Evolutionary conservation across 2,797 vertebrate species (phyloP), one percentile per base, ranked within the genome.

Genomic region (Oreochromis mossambicus): DNA sequence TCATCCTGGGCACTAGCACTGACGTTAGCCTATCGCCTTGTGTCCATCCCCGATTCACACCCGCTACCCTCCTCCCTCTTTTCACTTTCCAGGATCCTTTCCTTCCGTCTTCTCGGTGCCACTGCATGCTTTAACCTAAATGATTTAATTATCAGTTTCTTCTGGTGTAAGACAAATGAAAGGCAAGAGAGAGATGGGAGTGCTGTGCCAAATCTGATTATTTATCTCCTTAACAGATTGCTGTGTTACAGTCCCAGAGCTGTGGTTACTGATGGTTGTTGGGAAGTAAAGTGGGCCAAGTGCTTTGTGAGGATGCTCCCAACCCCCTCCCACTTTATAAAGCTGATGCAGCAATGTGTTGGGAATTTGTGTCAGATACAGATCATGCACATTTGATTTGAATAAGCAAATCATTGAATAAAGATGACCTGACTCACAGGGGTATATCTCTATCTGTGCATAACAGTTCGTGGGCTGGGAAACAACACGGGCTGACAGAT

Each of bases 71-170:
- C 52, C 58, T 55, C 80, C 51, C 34, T 92, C 95, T 95, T 78
- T 56, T 43, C 21, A 86, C 85, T 77, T 85, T 77, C 78, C 78
- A 82, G 32, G 10, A 86, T 83, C 52, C 83, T 83, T 92, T 94
- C 91, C 83, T 83, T 51, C 21, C 24, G 5, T 66, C 94, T 91
- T 94, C 96, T 94, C 95, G 91, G 90, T 94, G 95, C 97, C 94
- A 96, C 96, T 97, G 96, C 96, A 96, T 94, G 96, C 96, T 96
- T 97, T 97, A 97, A 96, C 96, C 95, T 97, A 96, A 98, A 98
- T 98, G 96, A 98, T 98, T 99, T 98, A 97, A 99, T 98, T 98
- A 98, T 96, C 95, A 96, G 97, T 97, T 97, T 97, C 97, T 97
- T 96, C 95, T 96, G 94, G 97, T 97, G 96, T 96, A 97, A 97